Evolutionary conservation across 2,888 invertebrate species (phyloP).

Genomic region (Dione vanillae): DNA sequence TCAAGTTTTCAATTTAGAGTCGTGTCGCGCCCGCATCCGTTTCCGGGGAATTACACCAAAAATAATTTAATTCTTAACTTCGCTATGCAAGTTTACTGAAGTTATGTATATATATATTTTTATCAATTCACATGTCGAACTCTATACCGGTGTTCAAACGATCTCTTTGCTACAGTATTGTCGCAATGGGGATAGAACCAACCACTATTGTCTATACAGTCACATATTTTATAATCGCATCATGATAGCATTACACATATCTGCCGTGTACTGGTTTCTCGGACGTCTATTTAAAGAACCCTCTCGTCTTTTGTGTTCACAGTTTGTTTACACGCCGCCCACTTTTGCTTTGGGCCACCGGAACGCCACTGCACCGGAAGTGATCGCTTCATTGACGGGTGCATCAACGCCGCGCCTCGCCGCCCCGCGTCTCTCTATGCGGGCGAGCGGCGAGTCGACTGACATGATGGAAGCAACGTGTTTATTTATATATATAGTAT

Average conservation of each 20-base stretch:
- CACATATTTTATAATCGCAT: not conserved
- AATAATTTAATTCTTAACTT: slow-evolving; percentile 9
- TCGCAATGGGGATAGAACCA: not conserved
- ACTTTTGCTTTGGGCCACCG: slow-evolving; percentile 24
- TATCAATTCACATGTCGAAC: too few species aligned
- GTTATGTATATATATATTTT: too few species aligned
- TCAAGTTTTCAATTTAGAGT: slow-evolving; percentile 17
- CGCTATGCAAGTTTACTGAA: slow-evolving; percentile 10
- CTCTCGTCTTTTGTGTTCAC: slow-evolving; percentile 4
- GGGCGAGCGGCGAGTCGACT: slow-evolving; percentile 15
- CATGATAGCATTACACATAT: not conserved
- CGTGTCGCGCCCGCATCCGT: not conserved
- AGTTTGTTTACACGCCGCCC: not conserved
- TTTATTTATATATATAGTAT: slow-evolving; percentile 7
- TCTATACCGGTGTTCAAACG: too few species aligned
- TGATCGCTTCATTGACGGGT: slow-evolving; percentile 49
- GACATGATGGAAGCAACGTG: slow-evolving; percentile 16
- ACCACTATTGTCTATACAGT: not conserved
- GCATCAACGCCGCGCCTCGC: slow-evolving; percentile 48
- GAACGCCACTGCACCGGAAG: slow-evolving; percentile 47
- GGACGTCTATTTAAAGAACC: not conserved
- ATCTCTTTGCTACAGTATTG: too few species aligned
- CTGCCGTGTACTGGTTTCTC: not conserved
- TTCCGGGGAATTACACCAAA: slow-evolving; percentile 5
- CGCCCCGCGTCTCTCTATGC: too few species aligned